Conservation (phyloP, 2,888 invertebrate genomes). For the Incurvaria masculella region DNA sequence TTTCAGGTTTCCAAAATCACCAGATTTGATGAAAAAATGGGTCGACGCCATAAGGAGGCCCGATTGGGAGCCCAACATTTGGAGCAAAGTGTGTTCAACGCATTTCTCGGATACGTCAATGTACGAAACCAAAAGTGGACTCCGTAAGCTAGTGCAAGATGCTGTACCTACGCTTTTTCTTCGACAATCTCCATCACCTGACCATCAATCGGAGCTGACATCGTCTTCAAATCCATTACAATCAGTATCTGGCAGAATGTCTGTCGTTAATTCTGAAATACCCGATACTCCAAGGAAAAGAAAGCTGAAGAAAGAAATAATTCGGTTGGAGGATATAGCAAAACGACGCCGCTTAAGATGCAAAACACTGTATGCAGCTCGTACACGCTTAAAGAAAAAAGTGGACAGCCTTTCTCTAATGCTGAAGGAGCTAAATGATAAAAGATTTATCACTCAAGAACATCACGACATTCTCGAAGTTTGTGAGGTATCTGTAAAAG, state of each 20-base stretch:
- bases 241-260: too few relatives aligned
- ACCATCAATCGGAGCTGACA: too few relatives aligned
- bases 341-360: constrained; percentile 7
- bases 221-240: too few relatives aligned
- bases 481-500: neutral
- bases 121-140: constrained; percentile 12
- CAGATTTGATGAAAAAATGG: constrained; percentile 7
- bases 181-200: neutral
- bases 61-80: constrained; percentile 11
- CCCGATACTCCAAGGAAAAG: neutral
- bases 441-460: constrained; percentile 9
- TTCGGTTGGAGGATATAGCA: neutral
- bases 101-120: constrained; percentile 9
- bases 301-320: neutral
- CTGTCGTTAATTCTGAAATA: too few relatives aligned
- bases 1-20: neutral
- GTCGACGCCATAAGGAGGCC: constrained; percentile 4
- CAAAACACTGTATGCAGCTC: constrained; percentile 5
- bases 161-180: neutral
- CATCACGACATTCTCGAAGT: constrained; percentile 1
- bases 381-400: neutral
- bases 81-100: constrained; percentile 10
- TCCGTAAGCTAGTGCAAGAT: constrained; percentile 4
- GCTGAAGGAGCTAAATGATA: constrained; percentile 6
- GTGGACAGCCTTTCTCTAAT: constrained; percentile 1